phyloP scores from a whole-genome alignment of 2,888 invertebrate species.

The Pseudoips prasinana region DNA sequence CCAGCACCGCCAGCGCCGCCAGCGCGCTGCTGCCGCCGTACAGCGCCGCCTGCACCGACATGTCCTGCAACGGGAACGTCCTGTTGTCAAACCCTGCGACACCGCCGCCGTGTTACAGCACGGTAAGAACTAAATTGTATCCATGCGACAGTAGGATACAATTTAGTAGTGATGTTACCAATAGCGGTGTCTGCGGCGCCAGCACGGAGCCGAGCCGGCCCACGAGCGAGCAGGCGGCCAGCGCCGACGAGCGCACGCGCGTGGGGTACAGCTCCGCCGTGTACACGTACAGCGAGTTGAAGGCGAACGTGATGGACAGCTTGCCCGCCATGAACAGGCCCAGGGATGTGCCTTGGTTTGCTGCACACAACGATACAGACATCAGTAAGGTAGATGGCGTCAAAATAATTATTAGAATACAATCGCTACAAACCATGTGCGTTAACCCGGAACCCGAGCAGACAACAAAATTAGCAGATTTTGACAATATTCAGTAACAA shows the following conservation, averaged over 20 bases:
- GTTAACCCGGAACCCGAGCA: too few species aligned
- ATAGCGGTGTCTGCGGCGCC: slow-evolving; percentile 86
- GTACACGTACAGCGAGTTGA: slow-evolving; percentile 85
- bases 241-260: slow-evolving; percentile 83
- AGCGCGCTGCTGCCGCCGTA: slow-evolving; percentile 62
- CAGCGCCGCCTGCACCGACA: slow-evolving; percentile 62
- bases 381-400: not conserved
- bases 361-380: slow-evolving; percentile 45
- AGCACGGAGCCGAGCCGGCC: slow-evolving; percentile 86
- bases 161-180: slow-evolving; percentile 62
- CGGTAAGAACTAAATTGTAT: too few species aligned
- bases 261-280: slow-evolving; percentile 89
- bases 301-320: slow-evolving; percentile 84
- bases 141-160: too few species aligned
- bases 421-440: too few species aligned
- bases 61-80: slow-evolving; percentile 42
- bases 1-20: slow-evolving; percentile 77
- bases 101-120: too few species aligned
- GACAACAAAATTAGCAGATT: too few species aligned
- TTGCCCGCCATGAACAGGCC: slow-evolving; percentile 84
- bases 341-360: slow-evolving; percentile 49
- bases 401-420: too few species aligned
- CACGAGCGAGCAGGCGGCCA: slow-evolving; percentile 86
- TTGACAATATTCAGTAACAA: too few species aligned
- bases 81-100: too few species aligned